Evolutionary conservation across 1,140 invertebrate genomes (phyloP).

Genomic region (Aphaenogaster rudis): DNA sequence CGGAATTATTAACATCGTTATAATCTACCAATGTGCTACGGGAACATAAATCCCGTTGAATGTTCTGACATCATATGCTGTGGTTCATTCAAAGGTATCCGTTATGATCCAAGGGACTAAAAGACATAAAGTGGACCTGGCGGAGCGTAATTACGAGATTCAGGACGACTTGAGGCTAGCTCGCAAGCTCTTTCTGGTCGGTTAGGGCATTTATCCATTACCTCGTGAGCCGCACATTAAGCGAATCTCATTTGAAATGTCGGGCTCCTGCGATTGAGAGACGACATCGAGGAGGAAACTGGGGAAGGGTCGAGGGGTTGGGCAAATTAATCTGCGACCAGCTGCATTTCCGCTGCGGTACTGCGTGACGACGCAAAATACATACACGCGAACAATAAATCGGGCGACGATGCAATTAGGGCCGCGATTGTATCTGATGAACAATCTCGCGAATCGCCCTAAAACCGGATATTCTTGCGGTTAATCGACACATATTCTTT

Average conservation of each 20-base stretch:
- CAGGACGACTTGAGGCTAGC: neutral
- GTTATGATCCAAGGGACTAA: constrained; percentile 1
- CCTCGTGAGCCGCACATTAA: constrained; percentile 14
- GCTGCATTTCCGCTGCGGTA: constrained; percentile 66
- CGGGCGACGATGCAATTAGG: constrained; percentile 23
- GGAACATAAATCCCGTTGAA: neutral
- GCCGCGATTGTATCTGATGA: constrained; percentile 26
- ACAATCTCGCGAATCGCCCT: constrained; percentile 24
- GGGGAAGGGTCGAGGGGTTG: constrained; percentile 27
- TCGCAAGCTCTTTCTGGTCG: neutral
- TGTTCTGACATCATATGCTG: neutral
- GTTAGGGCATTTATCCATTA: constrained; percentile 33
- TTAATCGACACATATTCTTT: neutral
- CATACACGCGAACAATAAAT: constrained; percentile 21
- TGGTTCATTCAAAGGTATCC: neutral
- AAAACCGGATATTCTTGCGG: neutral
- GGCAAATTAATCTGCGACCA: constrained; percentile 63
- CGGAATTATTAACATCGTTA: neutral
- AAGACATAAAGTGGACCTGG: constrained; percentile 22
- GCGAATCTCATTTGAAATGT: constrained; percentile 48
- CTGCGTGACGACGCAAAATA: constrained; percentile 50
- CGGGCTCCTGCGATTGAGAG: neutral
- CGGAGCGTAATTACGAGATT: constrained; percentile 39
- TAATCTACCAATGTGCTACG: neutral
- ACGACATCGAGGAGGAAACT: constrained; percentile 8